phyloP scores from a whole-genome alignment of 23 tunicate genomes.

The Halocynthia roretzi region DNA sequence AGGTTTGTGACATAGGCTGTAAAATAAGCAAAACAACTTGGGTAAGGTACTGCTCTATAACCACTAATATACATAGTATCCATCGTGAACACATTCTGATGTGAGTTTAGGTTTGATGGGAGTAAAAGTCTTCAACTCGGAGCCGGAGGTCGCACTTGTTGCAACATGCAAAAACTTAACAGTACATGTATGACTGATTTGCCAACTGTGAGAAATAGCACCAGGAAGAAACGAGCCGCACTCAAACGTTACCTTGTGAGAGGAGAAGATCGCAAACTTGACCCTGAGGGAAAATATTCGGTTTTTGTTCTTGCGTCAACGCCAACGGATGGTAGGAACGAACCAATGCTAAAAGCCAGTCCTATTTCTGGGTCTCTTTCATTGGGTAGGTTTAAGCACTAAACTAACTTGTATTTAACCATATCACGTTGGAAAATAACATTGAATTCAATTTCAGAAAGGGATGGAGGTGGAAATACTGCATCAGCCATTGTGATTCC shows the following conservation, averaged over 20 bases:
- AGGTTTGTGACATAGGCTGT: too few species aligned
- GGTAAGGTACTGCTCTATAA: too few species aligned
- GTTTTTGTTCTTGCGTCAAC: background rate
- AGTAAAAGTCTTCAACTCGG: too few species aligned
- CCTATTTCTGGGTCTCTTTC: background rate
- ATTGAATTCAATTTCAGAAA: background rate
- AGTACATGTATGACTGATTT: too few species aligned
- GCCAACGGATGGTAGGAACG: background rate
- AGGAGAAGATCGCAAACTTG: background rate
- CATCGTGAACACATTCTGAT: too few species aligned
- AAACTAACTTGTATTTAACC: background rate
- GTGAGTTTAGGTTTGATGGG: too few species aligned
- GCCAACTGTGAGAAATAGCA: too few species aligned
- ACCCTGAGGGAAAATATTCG: background rate
- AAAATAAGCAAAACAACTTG: too few species aligned
- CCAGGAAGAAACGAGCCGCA: background rate
- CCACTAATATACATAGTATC: too few species aligned
- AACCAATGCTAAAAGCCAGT: background rate
- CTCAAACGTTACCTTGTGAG: background rate
- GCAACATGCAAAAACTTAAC: too few species aligned
- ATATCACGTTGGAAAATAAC: background rate
- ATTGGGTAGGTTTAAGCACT: background rate
- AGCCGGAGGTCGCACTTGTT: too few species aligned
- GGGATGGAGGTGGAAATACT: background rate
- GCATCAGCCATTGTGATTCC: background rate